Conservation (phyloP, 2,113 vertebrate genomes). For the Polyodon spathula region DNA sequence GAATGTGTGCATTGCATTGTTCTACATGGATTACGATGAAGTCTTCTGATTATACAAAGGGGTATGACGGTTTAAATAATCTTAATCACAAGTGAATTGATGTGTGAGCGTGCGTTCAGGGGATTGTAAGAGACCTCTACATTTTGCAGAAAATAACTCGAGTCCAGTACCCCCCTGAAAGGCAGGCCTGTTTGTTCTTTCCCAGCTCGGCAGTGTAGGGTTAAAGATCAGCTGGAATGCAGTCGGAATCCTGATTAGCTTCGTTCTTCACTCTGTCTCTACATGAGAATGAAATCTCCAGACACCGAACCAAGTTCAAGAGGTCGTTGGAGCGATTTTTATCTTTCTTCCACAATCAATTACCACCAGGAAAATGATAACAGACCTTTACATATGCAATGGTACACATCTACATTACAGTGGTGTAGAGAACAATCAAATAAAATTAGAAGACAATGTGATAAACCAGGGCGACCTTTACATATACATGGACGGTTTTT, state of each 20-base stretch:
- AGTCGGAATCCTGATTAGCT: constrained; percentile 61
- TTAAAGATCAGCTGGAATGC: constrained; percentile 41
- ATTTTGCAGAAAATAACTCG: too few species aligned
- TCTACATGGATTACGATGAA: too few species aligned
- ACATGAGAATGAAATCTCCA: constrained; percentile 40
- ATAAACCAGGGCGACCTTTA: too few species aligned
- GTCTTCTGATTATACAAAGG: too few species aligned
- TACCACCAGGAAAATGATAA: constrained; percentile 15
- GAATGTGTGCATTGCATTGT: too few species aligned
- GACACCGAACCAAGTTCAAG: constrained; percentile 55
- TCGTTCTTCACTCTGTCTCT: constrained; percentile 41
- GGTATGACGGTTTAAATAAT: too few species aligned
- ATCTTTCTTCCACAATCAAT: constrained; percentile 27
- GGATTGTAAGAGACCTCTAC: too few species aligned
- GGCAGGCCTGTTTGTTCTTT: neutral
- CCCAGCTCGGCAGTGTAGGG: neutral
- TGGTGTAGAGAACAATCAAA: neutral
- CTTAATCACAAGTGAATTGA: too few species aligned
- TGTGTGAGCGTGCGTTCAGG: too few species aligned
- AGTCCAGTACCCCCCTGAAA: neutral
- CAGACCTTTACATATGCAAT: too few species aligned
- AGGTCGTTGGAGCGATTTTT: constrained; percentile 35
- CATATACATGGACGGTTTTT: too few species aligned
- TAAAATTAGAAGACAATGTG: too few species aligned
- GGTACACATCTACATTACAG: neutral